These are phyloP conservation scores for Calyptommatus sinebrachiatus DNA, from an alignment of 2,113 vertebrate genomes.

Conservation along the genomic window DNA sequence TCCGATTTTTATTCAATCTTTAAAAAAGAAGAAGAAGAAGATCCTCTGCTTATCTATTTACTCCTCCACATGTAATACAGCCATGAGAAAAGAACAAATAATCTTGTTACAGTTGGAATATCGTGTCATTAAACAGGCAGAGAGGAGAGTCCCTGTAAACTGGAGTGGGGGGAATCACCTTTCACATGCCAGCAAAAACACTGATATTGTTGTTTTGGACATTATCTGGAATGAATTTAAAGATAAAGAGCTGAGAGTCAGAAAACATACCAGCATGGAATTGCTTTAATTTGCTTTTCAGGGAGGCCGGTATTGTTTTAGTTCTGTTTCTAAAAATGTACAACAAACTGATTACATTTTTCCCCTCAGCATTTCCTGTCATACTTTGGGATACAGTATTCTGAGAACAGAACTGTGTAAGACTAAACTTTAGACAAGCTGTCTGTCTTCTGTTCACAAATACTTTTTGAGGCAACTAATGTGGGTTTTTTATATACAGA, in stretches of 20 bases:
- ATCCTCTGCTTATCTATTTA: conserved; percentile 42
- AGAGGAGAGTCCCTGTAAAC: conserved; percentile 71
- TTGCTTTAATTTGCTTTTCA: conserved; percentile 60
- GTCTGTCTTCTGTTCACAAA: not conserved
- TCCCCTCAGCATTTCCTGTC: conserved; percentile 38
- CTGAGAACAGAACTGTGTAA: conserved; percentile 26
- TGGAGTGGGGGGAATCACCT: conserved; percentile 72
- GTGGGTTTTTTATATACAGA: not conserved
- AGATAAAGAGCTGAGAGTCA: conserved; percentile 68
- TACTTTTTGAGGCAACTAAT: not conserved
- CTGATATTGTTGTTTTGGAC: conserved; percentile 76
- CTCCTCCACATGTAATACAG: conserved; percentile 42
- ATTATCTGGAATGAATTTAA: conserved; percentile 82
- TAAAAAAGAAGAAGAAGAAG: no score
- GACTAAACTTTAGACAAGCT: conserved; percentile 23
- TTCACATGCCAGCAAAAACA: conserved; percentile 75
- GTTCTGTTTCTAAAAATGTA: conserved; percentile 52
- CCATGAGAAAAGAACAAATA: conserved; percentile 26
- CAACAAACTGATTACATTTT: conserved; percentile 1
- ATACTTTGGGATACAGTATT: not conserved
- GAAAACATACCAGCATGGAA: conserved; percentile 68
- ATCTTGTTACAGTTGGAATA: conserved; percentile 28
- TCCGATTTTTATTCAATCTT: conserved; percentile 49
- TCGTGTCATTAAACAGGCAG: conserved; percentile 46
- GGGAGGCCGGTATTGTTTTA: conserved; percentile 63